Evolutionary conservation across 2,113 vertebrate genomes (phyloP).

Genomic region (Calidris pygmaea): DNA sequence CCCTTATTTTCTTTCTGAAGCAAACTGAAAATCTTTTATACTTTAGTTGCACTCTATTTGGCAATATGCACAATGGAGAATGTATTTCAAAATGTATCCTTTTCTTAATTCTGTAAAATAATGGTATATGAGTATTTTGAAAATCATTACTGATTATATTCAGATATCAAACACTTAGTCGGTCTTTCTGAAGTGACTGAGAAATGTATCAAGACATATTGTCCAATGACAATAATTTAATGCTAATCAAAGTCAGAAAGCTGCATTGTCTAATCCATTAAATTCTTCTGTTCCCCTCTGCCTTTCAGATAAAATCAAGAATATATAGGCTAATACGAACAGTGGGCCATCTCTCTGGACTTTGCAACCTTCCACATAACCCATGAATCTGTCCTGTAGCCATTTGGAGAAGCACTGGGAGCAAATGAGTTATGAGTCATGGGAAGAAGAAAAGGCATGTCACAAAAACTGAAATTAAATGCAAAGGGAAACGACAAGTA

Average conservation of each 20-base stretch:
- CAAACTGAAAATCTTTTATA: neutral
- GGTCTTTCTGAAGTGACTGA: neutral
- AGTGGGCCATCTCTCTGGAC: neutral
- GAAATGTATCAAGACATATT: neutral
- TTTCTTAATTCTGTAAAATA: neutral
- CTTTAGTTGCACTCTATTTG: neutral
- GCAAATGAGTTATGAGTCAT: constrained; percentile 41
- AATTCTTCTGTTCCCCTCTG: neutral
- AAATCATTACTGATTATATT: neutral
- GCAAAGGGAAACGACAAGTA: constrained; percentile 36
- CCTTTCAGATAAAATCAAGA: constrained; percentile 23
- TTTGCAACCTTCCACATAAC: neutral
- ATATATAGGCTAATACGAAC: neutral
- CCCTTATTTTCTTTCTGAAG: neutral
- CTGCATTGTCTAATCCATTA: neutral
- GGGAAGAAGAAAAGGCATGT: neutral
- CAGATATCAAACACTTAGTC: neutral
- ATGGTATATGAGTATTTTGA: neutral
- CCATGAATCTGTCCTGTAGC: neutral
- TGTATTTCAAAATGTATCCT: neutral
- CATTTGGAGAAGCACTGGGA: constrained; percentile 29
- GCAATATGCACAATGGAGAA: neutral
- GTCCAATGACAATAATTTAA: neutral
- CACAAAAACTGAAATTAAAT: constrained; percentile 52
- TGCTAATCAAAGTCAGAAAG: constrained; percentile 2